Percentiles rank a stretch among this genome's conserved stretches.
phyloP scores from a whole-genome alignment of 2,888 invertebrate genomes.

The Merodon equestris region DNA sequence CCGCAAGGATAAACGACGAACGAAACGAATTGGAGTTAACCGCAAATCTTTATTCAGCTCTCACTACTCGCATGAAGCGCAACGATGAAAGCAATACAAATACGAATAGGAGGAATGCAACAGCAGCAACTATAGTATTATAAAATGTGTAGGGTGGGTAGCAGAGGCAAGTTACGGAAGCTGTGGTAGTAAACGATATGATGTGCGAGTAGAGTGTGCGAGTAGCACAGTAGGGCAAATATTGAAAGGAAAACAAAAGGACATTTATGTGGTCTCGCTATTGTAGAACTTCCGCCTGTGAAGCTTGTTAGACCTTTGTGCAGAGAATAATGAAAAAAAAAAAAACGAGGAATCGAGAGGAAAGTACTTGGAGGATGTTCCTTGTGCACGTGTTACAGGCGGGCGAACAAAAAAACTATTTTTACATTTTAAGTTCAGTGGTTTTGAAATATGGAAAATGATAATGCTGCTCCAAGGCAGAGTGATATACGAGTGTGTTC shows the following conservation, averaged over 20 bases:
- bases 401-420: slow-evolving; percentile 7
- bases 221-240: slow-evolving; percentile 33
- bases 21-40: slow-evolving; percentile 18
- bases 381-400: slow-evolving; percentile 36
- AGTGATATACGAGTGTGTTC: no score
- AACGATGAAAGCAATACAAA: slow-evolving; percentile 52
- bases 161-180: background rate
- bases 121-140: slow-evolving; percentile 28
- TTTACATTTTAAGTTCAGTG: no score
- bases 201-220: background rate
- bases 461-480: no score
- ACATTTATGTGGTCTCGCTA: slow-evolving; percentile 49
- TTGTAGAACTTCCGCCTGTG: slow-evolving; percentile 44
- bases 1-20: slow-evolving; percentile 23
- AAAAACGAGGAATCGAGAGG: slow-evolving; percentile 1
- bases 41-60: slow-evolving; percentile 52
- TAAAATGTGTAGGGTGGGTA: background rate
- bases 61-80: slow-evolving; percentile 27
- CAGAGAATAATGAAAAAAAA: no score
- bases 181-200: background rate
- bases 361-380: slow-evolving; percentile 23
- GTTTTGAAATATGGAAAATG: no score
- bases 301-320: slow-evolving; percentile 35
- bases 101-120: slow-evolving; percentile 43
- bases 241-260: slow-evolving; percentile 46